Evolutionary conservation across 2,888 invertebrate species (phyloP), one percentile per base, ranked within the genome.

Genomic region (Meandrusa payeni): DNA sequence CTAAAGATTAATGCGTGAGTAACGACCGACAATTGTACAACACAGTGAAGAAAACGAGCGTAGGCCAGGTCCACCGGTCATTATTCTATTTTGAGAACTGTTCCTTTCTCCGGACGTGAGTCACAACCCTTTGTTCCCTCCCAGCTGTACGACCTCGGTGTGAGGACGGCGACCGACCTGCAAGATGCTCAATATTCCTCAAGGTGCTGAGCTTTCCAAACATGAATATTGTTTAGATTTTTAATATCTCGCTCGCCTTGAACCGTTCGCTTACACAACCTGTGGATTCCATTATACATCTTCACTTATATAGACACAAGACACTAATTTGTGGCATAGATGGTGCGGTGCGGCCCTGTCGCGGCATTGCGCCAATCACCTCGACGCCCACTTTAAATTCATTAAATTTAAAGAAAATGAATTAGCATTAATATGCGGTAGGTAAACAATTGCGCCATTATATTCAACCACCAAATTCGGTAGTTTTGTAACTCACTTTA

Each of bases 21-120:
- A 27, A 28, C 27, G 4, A 11, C 7, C 4, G 5, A 19, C 17
- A 24, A 26, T 5, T 32, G 40, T 15, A 23, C 7, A 5, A 39
- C 45, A 48, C 57, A 56, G 54, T 59, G 60, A 59, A 63, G 64
- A 62, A n/a, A 65, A 63, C 66, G 62, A 57, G 74, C 74, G 76
- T 74, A 74, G 75, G 75, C 71, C 67, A 70, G 69, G 71, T 64
- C 71, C 69, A 75, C 73, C 67, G 73, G 67, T 71, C 69, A 66
- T 64, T 59, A 67, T 59, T 69, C 79, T 80, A 79, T 80, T 80
- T 80, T 71, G 77, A 80, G 76, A 71, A 40, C 64, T 49, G 55
- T 68, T 79, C 77, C 79, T 79, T 80, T 79, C 80, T 78, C 74
- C 27, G 79, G 78, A 77, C 79, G 67, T 82, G 80, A 83, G 69